Conservation (phyloP, 2,797 vertebrate species). For the Myotis planiceps region DNA sequence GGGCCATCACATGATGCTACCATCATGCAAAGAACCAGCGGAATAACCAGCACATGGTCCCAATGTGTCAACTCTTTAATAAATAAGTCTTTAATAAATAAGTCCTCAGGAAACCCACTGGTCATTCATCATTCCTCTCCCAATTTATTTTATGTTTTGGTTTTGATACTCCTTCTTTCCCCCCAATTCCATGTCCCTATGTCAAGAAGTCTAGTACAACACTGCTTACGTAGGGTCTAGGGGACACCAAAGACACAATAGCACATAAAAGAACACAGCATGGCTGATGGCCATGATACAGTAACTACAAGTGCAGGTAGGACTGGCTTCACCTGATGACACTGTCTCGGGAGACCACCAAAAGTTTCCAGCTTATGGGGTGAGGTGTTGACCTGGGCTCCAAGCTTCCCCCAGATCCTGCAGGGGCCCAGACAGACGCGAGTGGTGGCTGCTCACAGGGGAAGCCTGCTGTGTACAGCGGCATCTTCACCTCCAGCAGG, state of each 20-base stretch:
- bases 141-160: neutral
- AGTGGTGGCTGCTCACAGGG: conserved; percentile 40
- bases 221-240: neutral
- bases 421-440: fast-evolving
- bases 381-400: conserved; percentile 34
- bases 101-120: neutral
- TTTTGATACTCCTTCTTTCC: neutral
- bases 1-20: fast-evolving
- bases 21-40: neutral
- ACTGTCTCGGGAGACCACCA: conserved; percentile 16
- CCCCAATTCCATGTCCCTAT: neutral
- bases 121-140: neutral
- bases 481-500: conserved; percentile 70
- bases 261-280: neutral
- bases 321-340: conserved; percentile 43
- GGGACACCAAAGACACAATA: neutral
- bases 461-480: conserved; percentile 70
- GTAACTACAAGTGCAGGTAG: neutral
- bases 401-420: neutral
- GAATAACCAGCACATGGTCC: neutral
- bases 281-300: neutral
- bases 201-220: neutral
- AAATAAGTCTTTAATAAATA: neutral
- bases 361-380: conserved; percentile 61
- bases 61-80: neutral